phyloP scores from a whole-genome alignment of 2,797 vertebrate genomes.

The Semotilus atromaculatus region DNA sequence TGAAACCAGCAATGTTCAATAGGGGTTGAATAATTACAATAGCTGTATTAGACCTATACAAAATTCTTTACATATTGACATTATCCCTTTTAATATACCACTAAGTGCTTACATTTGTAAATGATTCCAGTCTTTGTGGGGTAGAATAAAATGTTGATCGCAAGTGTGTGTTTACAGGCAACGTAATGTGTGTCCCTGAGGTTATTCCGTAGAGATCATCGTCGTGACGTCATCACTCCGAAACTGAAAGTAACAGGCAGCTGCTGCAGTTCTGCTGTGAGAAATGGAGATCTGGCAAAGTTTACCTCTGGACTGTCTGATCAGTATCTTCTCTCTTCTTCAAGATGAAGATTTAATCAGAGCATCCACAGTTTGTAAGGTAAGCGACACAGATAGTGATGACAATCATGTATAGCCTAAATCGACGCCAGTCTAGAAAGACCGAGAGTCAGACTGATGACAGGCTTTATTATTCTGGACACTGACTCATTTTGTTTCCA shows the following conservation, averaged over 20 bases:
- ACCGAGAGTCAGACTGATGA: too few species aligned
- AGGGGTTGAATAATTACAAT: background rate
- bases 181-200: background rate
- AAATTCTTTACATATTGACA: too few species aligned
- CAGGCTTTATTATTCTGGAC: background rate
- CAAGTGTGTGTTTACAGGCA: background rate
- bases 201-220: background rate
- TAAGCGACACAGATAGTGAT: slow-evolving; percentile 55
- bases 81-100: too few species aligned
- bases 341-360: slow-evolving; percentile 73
- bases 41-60: background rate
- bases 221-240: background rate
- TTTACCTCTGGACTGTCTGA: slow-evolving; percentile 74
- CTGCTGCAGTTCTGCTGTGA: too few species aligned
- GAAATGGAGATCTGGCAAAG: background rate
- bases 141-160: background rate
- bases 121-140: too few species aligned
- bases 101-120: too few species aligned
- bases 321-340: slow-evolving; percentile 77
- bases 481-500: background rate
- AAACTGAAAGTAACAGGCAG: slow-evolving; percentile 1
- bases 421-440: background rate
- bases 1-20: too few species aligned
- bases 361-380: slow-evolving; percentile 78
- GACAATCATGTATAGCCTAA: background rate